These are phyloP conservation scores for Oreonectes daqikongensis DNA, from an alignment of 2,797 vertebrate genomes.

Conservation along the genomic window DNA sequence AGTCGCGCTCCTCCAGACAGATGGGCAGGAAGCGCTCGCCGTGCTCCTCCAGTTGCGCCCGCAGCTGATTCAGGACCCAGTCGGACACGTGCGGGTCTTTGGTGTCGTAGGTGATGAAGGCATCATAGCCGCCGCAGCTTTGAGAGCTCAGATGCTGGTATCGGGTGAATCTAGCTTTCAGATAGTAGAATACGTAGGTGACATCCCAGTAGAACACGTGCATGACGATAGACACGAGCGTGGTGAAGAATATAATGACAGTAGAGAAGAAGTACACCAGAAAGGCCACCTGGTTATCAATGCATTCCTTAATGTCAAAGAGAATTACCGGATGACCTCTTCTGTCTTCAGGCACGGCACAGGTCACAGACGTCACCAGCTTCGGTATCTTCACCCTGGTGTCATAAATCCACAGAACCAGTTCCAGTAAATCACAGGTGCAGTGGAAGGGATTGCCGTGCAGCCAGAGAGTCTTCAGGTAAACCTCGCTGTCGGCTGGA, in stretches of 20 bases:
- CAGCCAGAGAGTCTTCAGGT: constrained; percentile 68
- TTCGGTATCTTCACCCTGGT: constrained; percentile 70
- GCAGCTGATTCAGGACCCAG: constrained; percentile 79
- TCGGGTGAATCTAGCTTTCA: constrained; percentile 72
- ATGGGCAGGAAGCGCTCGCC: constrained; percentile 71
- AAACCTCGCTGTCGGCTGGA: constrained; percentile 45
- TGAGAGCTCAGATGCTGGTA: constrained; percentile 64
- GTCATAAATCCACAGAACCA: constrained; percentile 75
- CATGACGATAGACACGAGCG: constrained; percentile 67
- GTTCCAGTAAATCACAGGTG: constrained; percentile 76
- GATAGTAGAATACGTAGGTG: constrained; percentile 71
- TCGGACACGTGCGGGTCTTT: constrained; percentile 75
- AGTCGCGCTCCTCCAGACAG: constrained; percentile 83
- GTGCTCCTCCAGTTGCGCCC: constrained; percentile 76
- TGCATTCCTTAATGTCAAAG: constrained; percentile 73
- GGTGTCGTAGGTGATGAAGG: constrained; percentile 79
- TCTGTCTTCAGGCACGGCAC: constrained; percentile 63
- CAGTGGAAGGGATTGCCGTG: constrained; percentile 77
- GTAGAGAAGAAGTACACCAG: constrained; percentile 65
- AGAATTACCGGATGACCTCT: constrained; percentile 57
- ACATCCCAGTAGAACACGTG: constrained; percentile 82
- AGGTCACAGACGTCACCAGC: constrained; percentile 70
- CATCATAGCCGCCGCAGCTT: constrained; percentile 69
- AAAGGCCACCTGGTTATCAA: constrained; percentile 66
- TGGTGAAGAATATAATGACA: constrained; percentile 65